These are phyloP conservation scores for Lycaon pictus DNA, from an alignment of 2,113 vertebrate genomes.

Conservation along the genomic window DNA sequence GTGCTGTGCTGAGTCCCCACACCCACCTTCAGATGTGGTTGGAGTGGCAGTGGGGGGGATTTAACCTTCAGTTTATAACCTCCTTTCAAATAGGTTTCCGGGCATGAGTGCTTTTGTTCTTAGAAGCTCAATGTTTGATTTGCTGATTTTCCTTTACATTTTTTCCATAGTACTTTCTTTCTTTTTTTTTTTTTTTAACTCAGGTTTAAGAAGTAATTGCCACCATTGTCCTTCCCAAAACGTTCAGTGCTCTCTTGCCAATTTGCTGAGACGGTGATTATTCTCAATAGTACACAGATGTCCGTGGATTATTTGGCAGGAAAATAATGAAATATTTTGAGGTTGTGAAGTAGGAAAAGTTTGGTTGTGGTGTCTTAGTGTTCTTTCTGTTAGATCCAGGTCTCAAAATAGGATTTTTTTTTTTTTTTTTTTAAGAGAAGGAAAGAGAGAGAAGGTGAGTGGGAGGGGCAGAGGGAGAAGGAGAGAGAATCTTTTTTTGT, in stretches of 20 bases:
- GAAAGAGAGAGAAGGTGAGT: no score
- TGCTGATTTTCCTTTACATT: conserved; percentile 36
- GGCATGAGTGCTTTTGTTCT: neutral
- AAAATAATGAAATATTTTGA: conserved; percentile 30
- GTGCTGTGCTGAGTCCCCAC: rapidly evolving
- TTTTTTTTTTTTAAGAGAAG: neutral
- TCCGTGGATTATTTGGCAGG: neutral
- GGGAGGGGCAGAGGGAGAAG: neutral
- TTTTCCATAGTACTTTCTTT: conserved; percentile 18
- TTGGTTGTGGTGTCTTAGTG: neutral
- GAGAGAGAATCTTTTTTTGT: neutral
- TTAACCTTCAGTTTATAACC: neutral
- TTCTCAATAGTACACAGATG: neutral
- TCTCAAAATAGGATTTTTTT: neutral
- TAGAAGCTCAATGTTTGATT: conserved; percentile 35
- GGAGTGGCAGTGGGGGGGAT: neutral
- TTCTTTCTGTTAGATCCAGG: conserved; percentile 2
- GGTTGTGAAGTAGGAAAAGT: conserved; percentile 30
- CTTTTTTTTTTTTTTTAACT: neutral
- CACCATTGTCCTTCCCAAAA: conserved; percentile 8
- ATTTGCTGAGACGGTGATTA: neutral
- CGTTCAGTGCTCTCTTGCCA: neutral
- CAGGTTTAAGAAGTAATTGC: neutral
- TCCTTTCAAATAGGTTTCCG: conserved; percentile 25
- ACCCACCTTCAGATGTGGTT: neutral